Evolutionary conservation across 2,888 invertebrate genomes (phyloP), one percentile per base, ranked within the genome.

Genomic region (Halictus quadricinctus): DNA sequence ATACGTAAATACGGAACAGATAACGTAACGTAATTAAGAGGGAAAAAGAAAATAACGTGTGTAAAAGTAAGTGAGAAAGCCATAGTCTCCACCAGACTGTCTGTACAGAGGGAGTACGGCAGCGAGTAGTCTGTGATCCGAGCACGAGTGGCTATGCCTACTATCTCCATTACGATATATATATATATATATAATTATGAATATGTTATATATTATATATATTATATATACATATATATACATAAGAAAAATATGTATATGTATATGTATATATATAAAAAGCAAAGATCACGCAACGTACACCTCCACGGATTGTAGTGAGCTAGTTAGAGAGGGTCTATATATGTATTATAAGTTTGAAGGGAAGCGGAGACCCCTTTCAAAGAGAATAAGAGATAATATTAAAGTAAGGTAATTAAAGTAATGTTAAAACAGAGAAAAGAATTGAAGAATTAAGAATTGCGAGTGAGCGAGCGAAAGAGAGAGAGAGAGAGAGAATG

Each of bases 81-180:
- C 94, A 94, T 94, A 92, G 94, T 94, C 94, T 94, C 93, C 93
- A 93, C 90, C 94, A 92, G 93, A 94, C 93, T 94, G 94, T 93
- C 90, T 92, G 94, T 94, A 93, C 91, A 84, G 76, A 76, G 83
- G 84, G 84, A 88, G 93, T 92, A 93, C 94, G 91, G 89, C 94
- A 94, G 94, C 92, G 92, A 94, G 93, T 94, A 94, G 94, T 94
- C 94, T 94, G 94, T 94, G 94, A 94, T 94, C 93, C 91, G 93
- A 94, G 93, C 94, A 93, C 93, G 92, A 91, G 94, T 94, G 94
- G 94, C 94, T 94, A 94, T 93, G 94, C 94, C 94, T 94, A 94
- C 92, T 94, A 93, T 93, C 93, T 94, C 93, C 92, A 94, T 93
- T 93, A 91, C 29, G 29, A 58, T 58, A n/a, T 58, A 15, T 48